Evolutionary conservation across 2,888 invertebrate genomes (phyloP), one percentile per base, ranked within the genome.

Genomic region (Tupiocoris notatus): DNA sequence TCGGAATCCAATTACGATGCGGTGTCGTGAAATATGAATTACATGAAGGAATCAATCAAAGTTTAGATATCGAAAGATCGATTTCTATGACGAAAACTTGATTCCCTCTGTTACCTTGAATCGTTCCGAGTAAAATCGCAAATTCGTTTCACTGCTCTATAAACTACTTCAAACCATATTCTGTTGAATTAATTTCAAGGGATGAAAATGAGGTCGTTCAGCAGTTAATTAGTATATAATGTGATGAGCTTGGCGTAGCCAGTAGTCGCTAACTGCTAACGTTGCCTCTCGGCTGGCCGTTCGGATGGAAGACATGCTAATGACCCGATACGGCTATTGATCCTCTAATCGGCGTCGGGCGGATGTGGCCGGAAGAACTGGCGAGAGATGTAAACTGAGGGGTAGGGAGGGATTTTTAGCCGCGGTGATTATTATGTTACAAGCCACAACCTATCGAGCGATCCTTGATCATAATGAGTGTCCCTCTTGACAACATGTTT

Each of bases 361-460:
- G 39, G n/a, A 3, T 39, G 39, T 7, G 12, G 39, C 39, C 12
- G 39, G 39, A 39, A 39, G 39, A 39, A 39, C 3, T 39, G 39
- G 39, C 39, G 39, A 39, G 39, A 12, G 39, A 39, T 39, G 39
- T 12, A 7, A 39, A 39, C 39, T 12, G 12, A 7, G 39, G 6
- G 39, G 39, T 3, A 7, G 39, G 39, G 12, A 12, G 39, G 39
- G 39, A 3, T 39, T 39, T 70, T 70, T 59, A 70, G 70, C 22
- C 9, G 59, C 23, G 58, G 59, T 59, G 17, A 63, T 63, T 70
- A 70, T 70, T 70, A 70, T 70, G 70, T 70, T 59, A 59, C 70
- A n/a, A 23, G 18, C 58, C 70, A 58, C 59, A 59, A 12, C 70
- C 57, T 70, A 39, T 70, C 57, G 18, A 21, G 17, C 70, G 20